These are phyloP conservation scores for Synanthedon formicaeformis DNA, from an alignment of 2,888 invertebrate genomes.

Conservation along the genomic window DNA sequence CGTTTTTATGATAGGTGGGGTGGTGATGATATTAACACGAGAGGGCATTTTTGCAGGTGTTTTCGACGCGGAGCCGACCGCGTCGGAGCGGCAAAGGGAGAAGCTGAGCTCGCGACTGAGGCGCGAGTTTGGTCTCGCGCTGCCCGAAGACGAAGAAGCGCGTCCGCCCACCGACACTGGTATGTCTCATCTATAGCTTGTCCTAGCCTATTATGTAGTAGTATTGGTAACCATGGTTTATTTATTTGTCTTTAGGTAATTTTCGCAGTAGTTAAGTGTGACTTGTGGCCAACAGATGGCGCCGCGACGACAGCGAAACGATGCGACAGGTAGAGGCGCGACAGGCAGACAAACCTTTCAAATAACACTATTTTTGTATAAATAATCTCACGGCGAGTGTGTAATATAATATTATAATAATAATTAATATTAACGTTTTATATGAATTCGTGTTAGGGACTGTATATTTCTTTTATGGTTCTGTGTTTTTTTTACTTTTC, in stretches of 20 bases:
- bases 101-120: slow-evolving; percentile 87
- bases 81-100: slow-evolving; percentile 88
- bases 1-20: too few species aligned
- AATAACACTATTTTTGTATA: slow-evolving; percentile 41
- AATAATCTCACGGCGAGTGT: slow-evolving; percentile 40
- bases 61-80: slow-evolving; percentile 86
- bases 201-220: background rate
- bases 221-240: too few species aligned
- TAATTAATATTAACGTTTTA: slow-evolving; percentile 29
- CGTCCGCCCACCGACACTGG: slow-evolving; percentile 58
- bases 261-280: too few species aligned
- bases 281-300: too few species aligned
- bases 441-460: slow-evolving; percentile 26
- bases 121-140: slow-evolving; percentile 82
- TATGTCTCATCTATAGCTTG: slow-evolving; percentile 6
- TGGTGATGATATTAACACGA: too few species aligned
- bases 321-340: slow-evolving; percentile 11
- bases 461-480: slow-evolving; percentile 55
- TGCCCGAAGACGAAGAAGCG: slow-evolving; percentile 76
- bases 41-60: too few species aligned
- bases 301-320: too few species aligned
- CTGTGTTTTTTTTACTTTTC: slow-evolving; percentile 37
- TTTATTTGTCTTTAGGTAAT: too few species aligned
- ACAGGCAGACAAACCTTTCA: slow-evolving; percentile 34
- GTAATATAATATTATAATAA: slow-evolving; percentile 34